Base-by-base conservation (phyloP, 2,888 invertebrate species). In the Lagria hirta region DNA sequence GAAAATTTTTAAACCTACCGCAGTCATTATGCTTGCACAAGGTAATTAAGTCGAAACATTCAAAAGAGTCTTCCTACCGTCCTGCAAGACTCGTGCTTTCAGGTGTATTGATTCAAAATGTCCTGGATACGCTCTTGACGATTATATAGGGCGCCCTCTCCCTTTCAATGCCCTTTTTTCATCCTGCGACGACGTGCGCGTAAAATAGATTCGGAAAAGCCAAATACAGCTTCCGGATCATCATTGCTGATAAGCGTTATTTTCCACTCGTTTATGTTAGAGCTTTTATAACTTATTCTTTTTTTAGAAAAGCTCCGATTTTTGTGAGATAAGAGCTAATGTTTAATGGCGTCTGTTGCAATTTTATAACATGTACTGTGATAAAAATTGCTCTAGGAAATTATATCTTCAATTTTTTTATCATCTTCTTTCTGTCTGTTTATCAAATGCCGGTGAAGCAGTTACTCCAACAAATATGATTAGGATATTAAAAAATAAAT, bases 11-110 rank as follows among this genome's bases (percentile, higher is more conserved):
- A 24, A 14, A 22, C 22, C 28, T 20, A 15, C 11, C 11, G 30
- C 27, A 38, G 30, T 38, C 29, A 20, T 38, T 38, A 38, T 38
- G 23, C 23, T 28, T 30, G 38, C 24, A 38, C 38, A 30, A 21
- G 38, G 38, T 41, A 41, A 41, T 41, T 41, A 41, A 41, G 32
- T 26, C 26, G 41, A 41, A 42, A 42, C 42, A 41, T 33, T 33
- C 33, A 41, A 33, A 41, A 27, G 14, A 27, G 28, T 27, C 24
- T 15, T 37, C 21, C 15, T 38, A 27, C n/a, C 22, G 20, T 26
- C 17, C 15, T 37, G 28, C 28, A 6, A 26, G 41, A 33, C 41
- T 41, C 26, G 26, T 26, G 41, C 41, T 41, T 38, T 20, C 41
- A 41, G 41, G 41, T 41, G 33, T 32, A 41, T 41, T 20, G 41